Conservation (phyloP, 2,797 vertebrate species). For the Tragelaphus oryx region DNA sequence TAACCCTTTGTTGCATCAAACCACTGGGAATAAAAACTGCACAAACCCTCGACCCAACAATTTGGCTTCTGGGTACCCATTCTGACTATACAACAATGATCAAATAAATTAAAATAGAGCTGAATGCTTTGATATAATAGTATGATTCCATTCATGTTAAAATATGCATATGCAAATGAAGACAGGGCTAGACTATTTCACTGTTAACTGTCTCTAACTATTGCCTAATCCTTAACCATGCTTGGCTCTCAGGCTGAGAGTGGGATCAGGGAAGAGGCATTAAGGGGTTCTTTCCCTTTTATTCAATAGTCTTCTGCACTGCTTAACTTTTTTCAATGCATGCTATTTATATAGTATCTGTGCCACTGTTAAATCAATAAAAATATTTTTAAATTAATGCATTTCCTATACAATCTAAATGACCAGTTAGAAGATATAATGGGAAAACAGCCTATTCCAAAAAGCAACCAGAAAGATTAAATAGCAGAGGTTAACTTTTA, state of each 20-base stretch:
- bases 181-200: background rate
- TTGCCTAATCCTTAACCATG: background rate
- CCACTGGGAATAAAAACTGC: background rate
- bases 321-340: background rate
- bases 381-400: background rate
- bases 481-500: constrained; percentile 4
- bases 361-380: constrained; percentile 29
- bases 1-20: background rate
- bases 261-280: background rate
- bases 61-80: background rate
- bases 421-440: background rate
- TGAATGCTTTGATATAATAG: background rate
- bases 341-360: background rate
- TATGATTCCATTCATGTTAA: background rate
- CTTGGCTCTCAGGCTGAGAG: background rate
- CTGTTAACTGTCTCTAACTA: background rate
- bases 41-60: background rate
- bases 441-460: background rate
- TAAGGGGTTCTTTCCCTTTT: background rate
- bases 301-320: background rate
- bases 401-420: background rate
- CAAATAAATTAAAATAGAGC: background rate
- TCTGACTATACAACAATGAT: background rate
- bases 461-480: background rate
- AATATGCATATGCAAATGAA: background rate